phyloP scores from a whole-genome alignment of 1,140 invertebrate genomes.

The Daktulosphaira vitifoliae region DNA sequence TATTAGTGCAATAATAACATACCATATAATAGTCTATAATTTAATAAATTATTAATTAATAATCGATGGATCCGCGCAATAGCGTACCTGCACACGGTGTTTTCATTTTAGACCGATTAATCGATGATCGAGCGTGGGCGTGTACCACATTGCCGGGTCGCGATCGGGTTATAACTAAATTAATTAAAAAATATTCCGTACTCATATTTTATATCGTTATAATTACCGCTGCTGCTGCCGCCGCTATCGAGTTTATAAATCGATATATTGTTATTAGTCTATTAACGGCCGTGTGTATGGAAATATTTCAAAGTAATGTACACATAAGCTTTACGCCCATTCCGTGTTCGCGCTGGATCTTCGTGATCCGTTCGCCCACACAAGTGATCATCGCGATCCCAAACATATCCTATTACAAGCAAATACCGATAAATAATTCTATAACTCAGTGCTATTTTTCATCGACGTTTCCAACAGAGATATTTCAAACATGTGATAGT shows the following conservation, averaged over 20 bases:
- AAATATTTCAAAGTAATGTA: background rate
- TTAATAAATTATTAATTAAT: constrained; percentile 34
- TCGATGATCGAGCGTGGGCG: constrained; percentile 31
- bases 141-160: constrained; percentile 21
- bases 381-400: background rate
- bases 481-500: too few relatives aligned
- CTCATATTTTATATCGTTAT: constrained; percentile 17
- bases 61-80: constrained; percentile 3
- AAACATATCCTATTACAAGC: too few relatives aligned
- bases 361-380: constrained; percentile 31
- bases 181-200: constrained; percentile 33
- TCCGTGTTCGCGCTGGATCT: constrained; percentile 29
- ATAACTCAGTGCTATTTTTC: too few relatives aligned
- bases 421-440: too few relatives aligned
- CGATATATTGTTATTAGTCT: constrained; percentile 31
- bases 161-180: constrained; percentile 31
- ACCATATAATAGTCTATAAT: constrained; percentile 23
- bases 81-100: background rate
- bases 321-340: constrained; percentile 20
- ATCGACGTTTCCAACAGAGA: too few relatives aligned
- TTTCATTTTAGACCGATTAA: constrained; percentile 29
- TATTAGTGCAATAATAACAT: too few relatives aligned
- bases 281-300: background rate
- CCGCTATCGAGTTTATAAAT: constrained; percentile 23
- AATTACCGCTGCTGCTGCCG: background rate